Evolutionary conservation across 2,888 invertebrate genomes (phyloP).

Genomic region (Stomorhina lunata): DNA sequence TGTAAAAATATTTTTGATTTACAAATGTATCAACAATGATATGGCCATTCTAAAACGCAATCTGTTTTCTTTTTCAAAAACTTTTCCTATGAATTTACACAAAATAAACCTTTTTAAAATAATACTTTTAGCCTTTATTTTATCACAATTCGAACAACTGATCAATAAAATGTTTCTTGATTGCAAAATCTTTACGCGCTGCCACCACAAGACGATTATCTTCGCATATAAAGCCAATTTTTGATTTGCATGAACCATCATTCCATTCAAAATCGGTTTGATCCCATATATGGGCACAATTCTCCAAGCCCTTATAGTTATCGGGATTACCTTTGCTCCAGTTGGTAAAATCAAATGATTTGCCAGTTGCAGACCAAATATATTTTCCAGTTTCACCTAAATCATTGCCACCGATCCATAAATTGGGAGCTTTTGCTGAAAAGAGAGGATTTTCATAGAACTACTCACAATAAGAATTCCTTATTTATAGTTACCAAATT

Average conservation of each 20-base stretch:
- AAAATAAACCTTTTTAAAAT: no score
- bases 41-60: no score
- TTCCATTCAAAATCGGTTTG: conserved; percentile 51
- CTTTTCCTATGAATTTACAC: no score
- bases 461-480: not conserved
- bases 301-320: conserved; percentile 22
- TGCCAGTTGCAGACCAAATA: conserved; percentile 46
- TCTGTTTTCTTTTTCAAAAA: no score
- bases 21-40: no score
- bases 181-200: conserved; percentile 28
- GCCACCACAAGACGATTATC: conserved; percentile 46
- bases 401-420: conserved; percentile 57
- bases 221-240: conserved; percentile 54
- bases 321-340: conserved; percentile 54
- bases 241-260: conserved; percentile 15
- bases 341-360: conserved; percentile 41
- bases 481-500: conserved; percentile 16
- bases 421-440: conserved; percentile 32
- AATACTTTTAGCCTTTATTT: no score
- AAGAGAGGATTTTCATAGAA: no score
- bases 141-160: conserved; percentile 37
- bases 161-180: conserved; percentile 53
- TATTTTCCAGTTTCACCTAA: conserved; percentile 30
- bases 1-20: no score
- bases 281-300: conserved; percentile 50